These are phyloP conservation scores for Belonocnema kinseyi DNA, from an alignment of 1,140 invertebrate genomes.

Conservation along the genomic window DNA sequence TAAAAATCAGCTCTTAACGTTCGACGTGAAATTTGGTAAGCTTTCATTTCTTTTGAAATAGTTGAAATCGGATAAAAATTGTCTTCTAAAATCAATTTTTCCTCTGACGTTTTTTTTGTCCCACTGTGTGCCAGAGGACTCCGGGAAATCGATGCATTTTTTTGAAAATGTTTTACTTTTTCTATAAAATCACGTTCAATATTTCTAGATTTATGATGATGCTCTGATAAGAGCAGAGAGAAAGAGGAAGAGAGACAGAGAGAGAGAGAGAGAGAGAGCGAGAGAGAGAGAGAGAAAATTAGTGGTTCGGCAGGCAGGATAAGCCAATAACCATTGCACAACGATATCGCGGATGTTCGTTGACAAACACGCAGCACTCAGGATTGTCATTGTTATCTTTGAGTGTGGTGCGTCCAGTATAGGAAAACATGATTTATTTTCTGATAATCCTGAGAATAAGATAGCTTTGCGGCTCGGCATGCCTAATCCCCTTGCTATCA, in stretches of 20 bases:
- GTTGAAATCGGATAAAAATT: too few relatives aligned
- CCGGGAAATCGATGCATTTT: too few relatives aligned
- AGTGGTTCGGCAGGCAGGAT: too few relatives aligned
- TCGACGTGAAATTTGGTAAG: too few relatives aligned
- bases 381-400: slow-evolving; percentile 50
- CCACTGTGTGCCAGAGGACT: too few relatives aligned
- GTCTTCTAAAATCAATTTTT: too few relatives aligned
- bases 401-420: slow-evolving; percentile 50
- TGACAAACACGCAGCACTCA: slow-evolving; percentile 53
- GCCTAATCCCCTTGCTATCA: slow-evolving; percentile 67
- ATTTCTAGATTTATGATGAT: slow-evolving; percentile 44
- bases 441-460: slow-evolving; percentile 71
- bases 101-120: too few relatives aligned
- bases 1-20: too few relatives aligned
- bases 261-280: too few relatives aligned
- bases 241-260: neutral
- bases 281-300: too few relatives aligned
- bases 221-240: slow-evolving; percentile 43
- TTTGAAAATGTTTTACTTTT: neutral
- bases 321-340: slow-evolving; percentile 50
- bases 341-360: slow-evolving; percentile 56
- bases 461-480: slow-evolving; percentile 69
- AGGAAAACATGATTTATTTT: slow-evolving; percentile 74
- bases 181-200: neutral
- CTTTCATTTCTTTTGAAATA: too few relatives aligned